Percentiles rank a stretch among this genome's conserved stretches.
phyloP scores from a whole-genome alignment of 2,888 invertebrate genomes.

The Gari tellinella region DNA sequence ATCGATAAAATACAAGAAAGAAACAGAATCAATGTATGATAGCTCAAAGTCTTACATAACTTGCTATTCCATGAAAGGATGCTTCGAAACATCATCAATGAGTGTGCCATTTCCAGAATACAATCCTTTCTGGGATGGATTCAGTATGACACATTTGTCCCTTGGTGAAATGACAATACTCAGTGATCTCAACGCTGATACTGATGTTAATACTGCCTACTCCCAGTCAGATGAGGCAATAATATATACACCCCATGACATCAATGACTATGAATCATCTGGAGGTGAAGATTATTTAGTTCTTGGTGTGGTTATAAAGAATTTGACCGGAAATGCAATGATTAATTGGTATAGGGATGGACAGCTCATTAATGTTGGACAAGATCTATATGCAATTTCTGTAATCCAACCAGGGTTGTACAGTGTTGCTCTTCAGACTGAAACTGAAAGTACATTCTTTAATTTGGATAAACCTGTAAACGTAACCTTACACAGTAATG shows the following conservation, averaged over 20 bases:
- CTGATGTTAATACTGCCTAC: neutral
- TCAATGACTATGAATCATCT: neutral
- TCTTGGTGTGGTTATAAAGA: neutral
- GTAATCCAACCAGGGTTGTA: neutral
- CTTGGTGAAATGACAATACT: neutral
- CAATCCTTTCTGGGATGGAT: neutral
- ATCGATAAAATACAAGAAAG: neutral
- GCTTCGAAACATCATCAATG: neutral
- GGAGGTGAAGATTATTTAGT: neutral
- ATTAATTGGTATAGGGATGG: neutral
- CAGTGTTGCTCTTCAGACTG: neutral
- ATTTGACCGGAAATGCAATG: neutral
- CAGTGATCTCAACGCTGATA: neutral
- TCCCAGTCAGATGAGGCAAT: neutral
- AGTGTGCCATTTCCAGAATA: neutral
- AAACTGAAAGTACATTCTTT: no score
- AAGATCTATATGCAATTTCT: neutral
- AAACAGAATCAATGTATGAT: conserved; percentile 1
- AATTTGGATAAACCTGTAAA: neutral
- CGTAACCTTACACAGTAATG: neutral
- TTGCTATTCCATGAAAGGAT: neutral
- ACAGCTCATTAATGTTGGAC: neutral
- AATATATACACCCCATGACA: neutral
- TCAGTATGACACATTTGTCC: neutral
- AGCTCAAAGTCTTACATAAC: neutral